Evolutionary conservation across 2,113 vertebrate species (phyloP), one percentile per base, ranked within the genome.

Genomic region (Semnornis frantzii): DNA sequence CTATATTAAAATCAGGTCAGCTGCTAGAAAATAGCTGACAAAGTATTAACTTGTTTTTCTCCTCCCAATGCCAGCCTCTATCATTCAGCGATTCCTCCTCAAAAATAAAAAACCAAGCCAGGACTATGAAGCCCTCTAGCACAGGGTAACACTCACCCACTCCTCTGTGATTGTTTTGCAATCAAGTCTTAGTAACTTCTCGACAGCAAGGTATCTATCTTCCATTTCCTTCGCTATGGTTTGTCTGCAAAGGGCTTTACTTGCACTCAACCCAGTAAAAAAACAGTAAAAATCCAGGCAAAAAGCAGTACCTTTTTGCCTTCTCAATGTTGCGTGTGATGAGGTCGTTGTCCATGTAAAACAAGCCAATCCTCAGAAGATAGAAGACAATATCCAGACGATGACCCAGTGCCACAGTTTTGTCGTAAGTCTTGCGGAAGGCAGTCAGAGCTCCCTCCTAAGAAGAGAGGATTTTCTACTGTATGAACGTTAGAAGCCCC

Each of bases 291-390:
- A 8, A 10, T 10, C 37, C 37, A 39, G 37, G 37, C 37, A 39
- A 39, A 39, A 39, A 34, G 55, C n/a, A 8, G 52, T 97, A 99
- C 99, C 99, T 99, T 96, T 99, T 99, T 59, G 99, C 99, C 95
- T 99, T 99, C 90, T 99, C 99, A 1, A 99, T 99, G 97, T 99
- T 99, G 62, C 99, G 98, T 42, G 99, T 99, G 97, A 99, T 99
- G 95, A 99, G 99, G 97, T 99, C 99, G 1, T 98, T 99, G 81
- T 99, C 99, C 99, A 99, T 99, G 30, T 99, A 99, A 96, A 99
- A 99, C 82, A 99, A 97, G 27, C 99, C 99, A 52, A 99, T 99
- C 96, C 99, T 98, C 15, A 99, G 97, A 64, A 99, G 98, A 59
- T 99, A 99, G 96, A 99, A 99, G n/a, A 99, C 99, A 0, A 99